Conservation (phyloP, 2,888 invertebrate species). For the Leptogaster cylindrica region DNA sequence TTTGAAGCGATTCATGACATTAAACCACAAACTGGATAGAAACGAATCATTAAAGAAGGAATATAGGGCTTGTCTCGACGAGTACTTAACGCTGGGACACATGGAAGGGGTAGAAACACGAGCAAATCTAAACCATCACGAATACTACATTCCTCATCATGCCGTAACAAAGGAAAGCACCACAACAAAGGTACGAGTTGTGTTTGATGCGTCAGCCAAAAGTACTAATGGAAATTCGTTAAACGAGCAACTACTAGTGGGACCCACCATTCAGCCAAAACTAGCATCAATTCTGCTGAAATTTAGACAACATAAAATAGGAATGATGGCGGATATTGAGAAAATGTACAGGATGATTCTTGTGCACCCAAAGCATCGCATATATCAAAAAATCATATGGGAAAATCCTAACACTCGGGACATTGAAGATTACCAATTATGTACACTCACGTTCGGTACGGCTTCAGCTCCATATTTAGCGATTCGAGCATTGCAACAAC, state of each 20-base stretch:
- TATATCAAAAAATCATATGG: background rate
- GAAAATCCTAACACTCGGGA: background rate
- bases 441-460: background rate
- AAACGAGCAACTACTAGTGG: background rate
- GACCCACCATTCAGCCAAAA: background rate
- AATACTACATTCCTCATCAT: no score
- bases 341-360: background rate
- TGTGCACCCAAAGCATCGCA: background rate
- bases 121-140: background rate
- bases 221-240: background rate
- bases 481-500: background rate
- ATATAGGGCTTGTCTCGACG: no score
- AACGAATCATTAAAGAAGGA: no score
- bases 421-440: background rate
- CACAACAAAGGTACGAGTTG: background rate
- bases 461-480: conserved; percentile 2
- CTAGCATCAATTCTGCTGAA: background rate
- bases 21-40: no score
- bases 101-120: background rate
- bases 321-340: background rate
- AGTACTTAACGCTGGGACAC: background rate
- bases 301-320: background rate
- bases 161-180: background rate
- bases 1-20: no score
- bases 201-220: background rate